Evolutionary conservation across 2,888 invertebrate genomes (phyloP).

Genomic region (Polymixis lichenea): DNA sequence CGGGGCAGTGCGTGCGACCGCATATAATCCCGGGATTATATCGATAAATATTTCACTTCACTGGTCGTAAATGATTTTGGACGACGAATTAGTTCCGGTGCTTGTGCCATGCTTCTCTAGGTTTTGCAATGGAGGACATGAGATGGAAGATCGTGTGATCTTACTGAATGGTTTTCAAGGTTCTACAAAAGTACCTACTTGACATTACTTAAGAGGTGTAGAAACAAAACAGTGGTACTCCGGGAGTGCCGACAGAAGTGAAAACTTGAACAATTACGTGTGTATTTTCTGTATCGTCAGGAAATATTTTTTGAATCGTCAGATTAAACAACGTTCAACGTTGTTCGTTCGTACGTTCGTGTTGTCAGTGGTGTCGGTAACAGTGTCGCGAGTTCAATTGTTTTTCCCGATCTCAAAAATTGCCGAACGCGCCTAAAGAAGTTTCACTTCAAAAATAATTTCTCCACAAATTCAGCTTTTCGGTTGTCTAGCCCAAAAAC

Average conservation of each 20-base stretch:
- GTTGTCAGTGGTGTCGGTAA: too few species aligned
- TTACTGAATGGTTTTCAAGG: neutral
- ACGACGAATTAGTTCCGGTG: constrained; percentile 14
- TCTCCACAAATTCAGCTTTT: neutral
- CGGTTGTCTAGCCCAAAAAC: neutral
- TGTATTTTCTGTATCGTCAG: too few species aligned
- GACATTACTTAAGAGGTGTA: neutral
- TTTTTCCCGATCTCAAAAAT: too few species aligned
- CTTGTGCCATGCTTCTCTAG: neutral
- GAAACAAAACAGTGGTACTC: too few species aligned
- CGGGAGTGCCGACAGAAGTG: too few species aligned
- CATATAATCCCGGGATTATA: constrained; percentile 69
- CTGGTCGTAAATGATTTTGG: constrained; percentile 59
- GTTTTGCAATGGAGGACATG: neutral
- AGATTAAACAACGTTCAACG: too few species aligned
- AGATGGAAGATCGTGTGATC: neutral
- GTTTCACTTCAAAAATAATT: neutral
- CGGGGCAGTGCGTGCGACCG: constrained; percentile 65
- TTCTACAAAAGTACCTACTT: neutral
- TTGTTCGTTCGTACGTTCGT: too few species aligned
- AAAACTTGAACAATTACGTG: too few species aligned
- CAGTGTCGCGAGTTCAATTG: too few species aligned
- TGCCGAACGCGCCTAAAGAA: too few species aligned
- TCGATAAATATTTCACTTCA: constrained; percentile 68
- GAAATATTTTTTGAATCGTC: too few species aligned